phyloP scores from a whole-genome alignment of 2,113 vertebrate genomes.

The Nematolebias whitei region DNA sequence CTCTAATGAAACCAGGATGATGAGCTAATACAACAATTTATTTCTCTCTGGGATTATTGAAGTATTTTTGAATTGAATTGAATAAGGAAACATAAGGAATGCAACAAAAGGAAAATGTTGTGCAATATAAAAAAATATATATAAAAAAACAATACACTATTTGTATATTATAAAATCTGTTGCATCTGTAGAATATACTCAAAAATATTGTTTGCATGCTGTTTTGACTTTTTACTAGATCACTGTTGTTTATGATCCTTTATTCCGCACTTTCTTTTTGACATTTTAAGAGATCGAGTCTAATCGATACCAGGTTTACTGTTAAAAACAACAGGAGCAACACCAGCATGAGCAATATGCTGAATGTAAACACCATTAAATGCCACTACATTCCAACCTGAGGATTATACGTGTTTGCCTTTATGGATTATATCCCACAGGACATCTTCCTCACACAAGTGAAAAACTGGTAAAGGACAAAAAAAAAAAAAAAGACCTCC shows the following conservation, averaged over 20 bases:
- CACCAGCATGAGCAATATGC: slow-evolving; percentile 9
- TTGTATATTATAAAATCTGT: not conserved
- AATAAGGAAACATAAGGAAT: too few species aligned
- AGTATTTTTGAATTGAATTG: too few species aligned
- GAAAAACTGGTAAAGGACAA: not conserved
- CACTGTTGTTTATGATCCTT: not conserved
- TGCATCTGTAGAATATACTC: not conserved
- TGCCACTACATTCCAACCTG: not conserved
- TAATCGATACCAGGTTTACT: slow-evolving; percentile 19
- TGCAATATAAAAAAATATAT: too few species aligned
- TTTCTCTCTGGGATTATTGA: too few species aligned
- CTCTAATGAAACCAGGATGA: too few species aligned
- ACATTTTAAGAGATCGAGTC: slow-evolving; percentile 11
- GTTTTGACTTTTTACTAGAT: not conserved
- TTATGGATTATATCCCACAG: not conserved
- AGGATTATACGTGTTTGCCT: not conserved
- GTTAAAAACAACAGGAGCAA: slow-evolving; percentile 10
- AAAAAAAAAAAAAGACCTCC: not conserved
- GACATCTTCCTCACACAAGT: not conserved
- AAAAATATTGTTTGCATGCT: not conserved
- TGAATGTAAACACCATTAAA: slow-evolving; percentile 20
- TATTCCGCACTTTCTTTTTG: slow-evolving; percentile 4
- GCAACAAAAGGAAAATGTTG: too few species aligned
- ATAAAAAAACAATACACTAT: too few species aligned
- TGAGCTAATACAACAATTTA: too few species aligned